Evolutionary conservation across 2,888 invertebrate species (phyloP).

Genomic region (Theristus sp.): DNA sequence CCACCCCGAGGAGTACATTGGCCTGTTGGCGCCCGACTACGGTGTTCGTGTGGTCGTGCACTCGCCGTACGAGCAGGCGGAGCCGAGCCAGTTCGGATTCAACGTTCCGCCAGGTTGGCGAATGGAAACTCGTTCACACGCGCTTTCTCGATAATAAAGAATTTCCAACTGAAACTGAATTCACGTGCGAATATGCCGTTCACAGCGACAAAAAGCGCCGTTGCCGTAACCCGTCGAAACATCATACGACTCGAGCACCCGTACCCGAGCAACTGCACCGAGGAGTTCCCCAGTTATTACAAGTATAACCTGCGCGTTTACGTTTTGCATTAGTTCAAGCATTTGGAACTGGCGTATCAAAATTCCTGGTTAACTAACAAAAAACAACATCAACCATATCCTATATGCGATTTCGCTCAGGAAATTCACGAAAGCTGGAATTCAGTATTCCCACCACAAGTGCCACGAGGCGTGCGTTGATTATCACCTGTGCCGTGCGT

Average conservation of each 20-base stretch:
- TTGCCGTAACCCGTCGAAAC: neutral
- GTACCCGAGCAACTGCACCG: neutral
- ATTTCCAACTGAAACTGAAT: no score
- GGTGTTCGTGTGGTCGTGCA: conserved; percentile 17
- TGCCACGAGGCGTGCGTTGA: neutral
- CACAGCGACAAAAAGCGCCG: neutral
- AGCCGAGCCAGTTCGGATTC: conserved; percentile 16
- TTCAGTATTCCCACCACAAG: neutral
- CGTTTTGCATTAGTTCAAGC: no score
- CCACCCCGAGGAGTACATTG: conserved; percentile 16
- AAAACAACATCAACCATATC: no score
- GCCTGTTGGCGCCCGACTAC: conserved; percentile 14
- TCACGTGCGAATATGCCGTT: no score
- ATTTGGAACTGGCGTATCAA: no score
- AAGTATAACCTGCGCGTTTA: neutral
- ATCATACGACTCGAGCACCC: neutral
- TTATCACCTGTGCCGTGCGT: neutral
- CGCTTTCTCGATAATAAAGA: no score
- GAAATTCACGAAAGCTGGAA: neutral
- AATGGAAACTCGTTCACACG: no score
- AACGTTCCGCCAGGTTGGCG: conserved; percentile 16
- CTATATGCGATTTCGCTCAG: neutral
- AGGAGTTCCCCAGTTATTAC: conserved; percentile 1
- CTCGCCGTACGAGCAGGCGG: conserved; percentile 12
- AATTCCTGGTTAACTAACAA: no score